Evolutionary conservation across 1,140 invertebrate genomes (phyloP).

Genomic region (Eueides isabella): DNA sequence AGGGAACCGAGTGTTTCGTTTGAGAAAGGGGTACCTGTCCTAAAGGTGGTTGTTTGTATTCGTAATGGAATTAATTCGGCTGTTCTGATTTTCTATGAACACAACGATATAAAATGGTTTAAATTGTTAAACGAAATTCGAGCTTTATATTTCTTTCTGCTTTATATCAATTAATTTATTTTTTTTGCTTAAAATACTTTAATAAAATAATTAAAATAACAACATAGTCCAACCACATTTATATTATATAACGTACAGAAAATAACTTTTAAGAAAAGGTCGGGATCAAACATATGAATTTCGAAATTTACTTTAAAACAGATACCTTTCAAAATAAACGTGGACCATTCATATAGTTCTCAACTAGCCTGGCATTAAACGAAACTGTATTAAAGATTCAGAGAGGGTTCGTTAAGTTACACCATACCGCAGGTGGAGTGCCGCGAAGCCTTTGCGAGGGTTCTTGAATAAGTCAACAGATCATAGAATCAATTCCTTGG

Average conservation of each 20-base stretch:
- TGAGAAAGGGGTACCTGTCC: constrained; percentile 61
- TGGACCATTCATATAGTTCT: constrained; percentile 54
- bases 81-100: constrained; percentile 55
- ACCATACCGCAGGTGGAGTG: constrained; percentile 72
- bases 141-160: not conserved
- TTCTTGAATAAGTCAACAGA: constrained; percentile 72
- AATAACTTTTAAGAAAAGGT: constrained; percentile 15
- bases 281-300: constrained; percentile 27
- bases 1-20: constrained; percentile 67
- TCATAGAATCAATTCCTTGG: constrained; percentile 33
- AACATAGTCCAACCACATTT: not conserved
- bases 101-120: constrained; percentile 35
- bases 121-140: constrained; percentile 20
- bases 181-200: not conserved
- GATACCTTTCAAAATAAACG: constrained; percentile 58
- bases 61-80: constrained; percentile 76
- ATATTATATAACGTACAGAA: not conserved
- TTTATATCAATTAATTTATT: not conserved
- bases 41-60: constrained; percentile 72
- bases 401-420: constrained; percentile 76
- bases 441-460: constrained; percentile 55
- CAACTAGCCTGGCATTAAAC: constrained; percentile 74
- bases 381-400: constrained; percentile 81
- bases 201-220: not conserved
- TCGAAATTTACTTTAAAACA: constrained; percentile 42